A percentile compares a stretch with the other conserved stretches of the same genome.
These are phyloP conservation scores for Galemys pyrenaicus DNA, from an alignment of 2,113 vertebrate species.

Conservation along the genomic window DNA sequence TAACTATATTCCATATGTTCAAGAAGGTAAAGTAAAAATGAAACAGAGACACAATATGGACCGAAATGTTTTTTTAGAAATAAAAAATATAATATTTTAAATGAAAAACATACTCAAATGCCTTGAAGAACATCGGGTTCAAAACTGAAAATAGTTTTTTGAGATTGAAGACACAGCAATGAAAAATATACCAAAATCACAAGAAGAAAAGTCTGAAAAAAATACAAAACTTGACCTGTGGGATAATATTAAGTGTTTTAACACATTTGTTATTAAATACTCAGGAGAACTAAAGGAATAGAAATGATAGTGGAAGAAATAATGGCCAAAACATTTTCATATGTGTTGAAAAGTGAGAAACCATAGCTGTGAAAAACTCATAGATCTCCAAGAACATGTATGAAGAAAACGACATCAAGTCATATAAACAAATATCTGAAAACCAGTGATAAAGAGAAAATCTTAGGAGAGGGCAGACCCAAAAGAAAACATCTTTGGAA, in stretches of 20 bases:
- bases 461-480: background rate
- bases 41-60: background rate
- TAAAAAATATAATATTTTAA: background rate
- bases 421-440: background rate
- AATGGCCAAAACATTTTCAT: background rate
- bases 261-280: background rate
- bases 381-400: background rate
- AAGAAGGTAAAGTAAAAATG: background rate
- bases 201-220: background rate
- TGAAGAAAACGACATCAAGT: background rate
- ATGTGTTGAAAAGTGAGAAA: background rate
- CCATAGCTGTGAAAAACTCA: background rate
- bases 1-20: background rate
- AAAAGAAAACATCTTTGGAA: background rate
- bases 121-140: background rate
- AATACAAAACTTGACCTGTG: background rate
- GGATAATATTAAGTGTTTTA: background rate
- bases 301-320: background rate
- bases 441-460: background rate
- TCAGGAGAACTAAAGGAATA: background rate
- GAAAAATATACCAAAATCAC: background rate
- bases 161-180: background rate
- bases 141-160: background rate
- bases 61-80: background rate
- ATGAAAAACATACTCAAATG: background rate